A percentile compares a stretch with the other conserved stretches of the same genome.
Conservation (phyloP, 2,113 vertebrate genomes). For the Corvus hawaiiensis region DNA sequence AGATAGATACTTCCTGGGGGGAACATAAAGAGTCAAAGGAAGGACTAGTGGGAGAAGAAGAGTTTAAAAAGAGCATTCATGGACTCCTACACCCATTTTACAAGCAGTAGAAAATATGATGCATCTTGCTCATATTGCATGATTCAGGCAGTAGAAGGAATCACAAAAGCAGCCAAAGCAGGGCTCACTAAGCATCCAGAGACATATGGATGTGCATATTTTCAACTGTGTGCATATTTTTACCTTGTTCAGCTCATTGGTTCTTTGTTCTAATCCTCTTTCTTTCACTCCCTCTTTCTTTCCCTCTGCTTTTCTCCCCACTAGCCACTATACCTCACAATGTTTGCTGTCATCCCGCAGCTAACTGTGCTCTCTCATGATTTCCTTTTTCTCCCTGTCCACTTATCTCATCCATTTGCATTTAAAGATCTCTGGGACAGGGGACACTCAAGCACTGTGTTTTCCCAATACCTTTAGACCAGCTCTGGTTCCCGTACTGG, state of each 20-base stretch:
- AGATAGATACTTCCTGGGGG: not conserved
- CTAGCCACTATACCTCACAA: not conserved
- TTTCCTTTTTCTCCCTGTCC: not conserved
- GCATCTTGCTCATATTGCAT: not conserved
- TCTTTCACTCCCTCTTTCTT: not conserved
- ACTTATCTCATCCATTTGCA: slow-evolving; percentile 38
- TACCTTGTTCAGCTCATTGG: not conserved
- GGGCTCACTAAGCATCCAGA: not conserved
- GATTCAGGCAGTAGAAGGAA: not conserved
- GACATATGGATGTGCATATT: not conserved
- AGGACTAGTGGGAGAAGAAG: not conserved
- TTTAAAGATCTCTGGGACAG: slow-evolving; percentile 14
- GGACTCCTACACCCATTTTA: not conserved
- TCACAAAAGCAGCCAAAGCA: not conserved
- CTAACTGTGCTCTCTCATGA: not conserved
- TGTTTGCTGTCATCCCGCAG: not conserved
- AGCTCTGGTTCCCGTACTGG: not conserved
- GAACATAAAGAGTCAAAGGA: not conserved
- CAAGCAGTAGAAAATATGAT: not conserved
- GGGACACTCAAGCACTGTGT: not conserved
- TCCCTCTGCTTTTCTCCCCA: not conserved
- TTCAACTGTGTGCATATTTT: not conserved
- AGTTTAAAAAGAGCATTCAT: not conserved
- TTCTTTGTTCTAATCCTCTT: not conserved
- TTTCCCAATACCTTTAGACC: not conserved